Conservation (phyloP, 2,888 invertebrate genomes). For the Troilus luridus region DNA sequence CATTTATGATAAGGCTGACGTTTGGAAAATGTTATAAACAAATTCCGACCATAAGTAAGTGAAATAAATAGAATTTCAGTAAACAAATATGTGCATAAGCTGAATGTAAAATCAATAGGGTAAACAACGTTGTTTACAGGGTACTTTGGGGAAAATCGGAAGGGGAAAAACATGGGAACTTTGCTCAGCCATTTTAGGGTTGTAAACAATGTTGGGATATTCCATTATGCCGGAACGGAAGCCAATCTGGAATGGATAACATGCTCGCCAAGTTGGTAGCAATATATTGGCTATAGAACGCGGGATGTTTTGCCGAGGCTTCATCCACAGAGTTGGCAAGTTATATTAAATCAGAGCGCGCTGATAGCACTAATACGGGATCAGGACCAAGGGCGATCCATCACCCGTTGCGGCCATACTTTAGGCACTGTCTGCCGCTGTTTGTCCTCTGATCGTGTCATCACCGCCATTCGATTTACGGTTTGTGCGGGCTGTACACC, state of each 20-base stretch:
- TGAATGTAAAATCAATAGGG: neutral
- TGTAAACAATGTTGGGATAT: neutral
- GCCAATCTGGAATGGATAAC: neutral
- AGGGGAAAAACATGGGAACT: neutral
- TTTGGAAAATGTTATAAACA: too few relatives aligned
- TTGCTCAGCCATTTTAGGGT: neutral
- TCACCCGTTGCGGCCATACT: neutral
- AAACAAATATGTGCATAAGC: too few relatives aligned
- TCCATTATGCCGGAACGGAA: neutral
- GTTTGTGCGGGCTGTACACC: neutral
- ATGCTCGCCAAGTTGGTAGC: neutral
- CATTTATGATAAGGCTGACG: too few relatives aligned
- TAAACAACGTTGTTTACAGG: neutral
- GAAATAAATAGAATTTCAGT: too few relatives aligned
- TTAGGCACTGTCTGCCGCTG: neutral
- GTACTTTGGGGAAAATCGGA: neutral
- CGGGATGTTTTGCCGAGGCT: neutral
- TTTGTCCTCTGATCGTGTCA: neutral
- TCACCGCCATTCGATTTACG: neutral
- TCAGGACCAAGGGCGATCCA: neutral
- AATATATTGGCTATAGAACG: neutral
- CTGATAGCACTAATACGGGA: neutral
- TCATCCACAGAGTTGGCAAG: neutral
- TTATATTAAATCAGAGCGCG: neutral
- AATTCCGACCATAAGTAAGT: too few relatives aligned